Conservation (phyloP, 2,113 vertebrate genomes). For the Mandrillus leucophaeus region DNA sequence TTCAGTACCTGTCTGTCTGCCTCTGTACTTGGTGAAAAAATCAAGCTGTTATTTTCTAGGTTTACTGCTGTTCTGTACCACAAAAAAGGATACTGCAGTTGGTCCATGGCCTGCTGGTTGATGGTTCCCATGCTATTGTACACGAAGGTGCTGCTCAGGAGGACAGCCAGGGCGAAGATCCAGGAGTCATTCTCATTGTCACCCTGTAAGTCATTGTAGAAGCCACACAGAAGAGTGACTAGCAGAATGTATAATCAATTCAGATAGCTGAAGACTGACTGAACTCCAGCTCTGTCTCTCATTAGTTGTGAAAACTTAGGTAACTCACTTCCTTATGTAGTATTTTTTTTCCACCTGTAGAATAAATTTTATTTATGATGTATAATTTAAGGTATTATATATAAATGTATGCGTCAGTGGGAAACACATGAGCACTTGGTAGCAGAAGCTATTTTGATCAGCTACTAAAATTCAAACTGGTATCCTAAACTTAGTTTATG, state of each 20-base stretch:
- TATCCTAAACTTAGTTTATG: background rate
- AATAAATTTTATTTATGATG: background rate
- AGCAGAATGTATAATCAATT: background rate
- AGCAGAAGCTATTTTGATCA: background rate
- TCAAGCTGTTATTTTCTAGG: background rate
- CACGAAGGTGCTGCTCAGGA: constrained; percentile 72
- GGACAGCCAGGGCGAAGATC: constrained; percentile 60
- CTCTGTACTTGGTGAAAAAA: background rate
- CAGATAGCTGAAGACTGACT: background rate
- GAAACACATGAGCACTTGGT: background rate
- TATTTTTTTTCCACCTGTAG: background rate
- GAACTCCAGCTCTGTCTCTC: background rate
- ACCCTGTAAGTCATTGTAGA: constrained; percentile 46
- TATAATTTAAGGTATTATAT: background rate
- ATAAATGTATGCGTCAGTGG: background rate
- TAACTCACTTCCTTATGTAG: background rate
- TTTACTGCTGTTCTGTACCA: background rate
- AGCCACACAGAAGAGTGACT: background rate
- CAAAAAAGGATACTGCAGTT: constrained; percentile 72
- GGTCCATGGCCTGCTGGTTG: constrained; percentile 62
- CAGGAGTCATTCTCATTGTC: constrained; percentile 63
- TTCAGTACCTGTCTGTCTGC: background rate
- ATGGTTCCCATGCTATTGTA: constrained; percentile 73
- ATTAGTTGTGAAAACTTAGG: background rate
- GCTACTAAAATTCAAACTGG: background rate